These are phyloP conservation scores for Xestobium rufovillosum DNA, from an alignment of 2,888 invertebrate species.

Conservation along the genomic window DNA sequence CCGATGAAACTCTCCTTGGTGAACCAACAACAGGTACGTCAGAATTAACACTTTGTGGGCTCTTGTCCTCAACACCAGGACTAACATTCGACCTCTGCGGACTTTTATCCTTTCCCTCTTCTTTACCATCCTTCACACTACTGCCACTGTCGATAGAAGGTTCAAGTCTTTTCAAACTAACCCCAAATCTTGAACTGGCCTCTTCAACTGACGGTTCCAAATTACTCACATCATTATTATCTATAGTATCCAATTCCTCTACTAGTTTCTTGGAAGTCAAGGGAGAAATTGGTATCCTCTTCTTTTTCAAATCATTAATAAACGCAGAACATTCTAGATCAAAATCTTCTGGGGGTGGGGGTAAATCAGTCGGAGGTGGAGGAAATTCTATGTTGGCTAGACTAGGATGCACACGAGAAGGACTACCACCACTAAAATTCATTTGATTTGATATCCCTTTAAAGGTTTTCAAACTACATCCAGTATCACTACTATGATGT, in stretches of 20 bases:
- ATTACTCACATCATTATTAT: constrained; percentile 49
- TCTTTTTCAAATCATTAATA: constrained; percentile 37
- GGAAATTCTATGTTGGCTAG: constrained; percentile 82
- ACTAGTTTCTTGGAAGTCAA: constrained; percentile 36
- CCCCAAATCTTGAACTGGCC: constrained; percentile 64
- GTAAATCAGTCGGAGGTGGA: constrained; percentile 73
- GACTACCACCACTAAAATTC: constrained; percentile 54
- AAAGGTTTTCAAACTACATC: constrained; percentile 42
- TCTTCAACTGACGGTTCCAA: constrained; percentile 64
- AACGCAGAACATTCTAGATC: no score
- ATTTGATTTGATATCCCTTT: constrained; percentile 35
- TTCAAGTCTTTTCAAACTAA: constrained; percentile 60
- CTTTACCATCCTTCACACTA: constrained; percentile 46
- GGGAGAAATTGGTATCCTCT: constrained; percentile 35
- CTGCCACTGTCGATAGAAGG: constrained; percentile 53
- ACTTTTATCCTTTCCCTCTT: constrained; percentile 37
- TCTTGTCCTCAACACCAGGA: constrained; percentile 39
- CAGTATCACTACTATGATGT: constrained; percentile 24
- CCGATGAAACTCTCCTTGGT: no score
- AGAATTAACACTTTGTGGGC: constrained; percentile 41
- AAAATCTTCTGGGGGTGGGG: constrained; percentile 68
- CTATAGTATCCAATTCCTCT: constrained; percentile 34
- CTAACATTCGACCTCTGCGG: constrained; percentile 40
- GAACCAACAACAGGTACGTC: constrained; percentile 46
- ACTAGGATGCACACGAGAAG: constrained; percentile 64